These are phyloP conservation scores for Micronycteris hirsuta DNA, from an alignment of 2,113 vertebrate genomes.

Conservation along the genomic window DNA sequence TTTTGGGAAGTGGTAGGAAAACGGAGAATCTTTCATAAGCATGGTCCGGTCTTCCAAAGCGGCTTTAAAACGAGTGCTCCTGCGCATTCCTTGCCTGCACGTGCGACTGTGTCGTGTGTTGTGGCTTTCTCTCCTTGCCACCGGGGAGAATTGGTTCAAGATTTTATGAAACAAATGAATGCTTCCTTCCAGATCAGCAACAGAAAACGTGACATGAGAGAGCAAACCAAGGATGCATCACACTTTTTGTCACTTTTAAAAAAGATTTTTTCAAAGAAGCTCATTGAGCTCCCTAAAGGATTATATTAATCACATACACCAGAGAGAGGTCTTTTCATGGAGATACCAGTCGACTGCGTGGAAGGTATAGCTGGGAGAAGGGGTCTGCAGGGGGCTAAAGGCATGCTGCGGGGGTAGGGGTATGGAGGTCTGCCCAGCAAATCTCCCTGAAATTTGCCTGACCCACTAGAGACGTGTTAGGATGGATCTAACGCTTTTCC, in stretches of 20 bases:
- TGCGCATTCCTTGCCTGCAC: background rate
- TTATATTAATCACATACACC: background rate
- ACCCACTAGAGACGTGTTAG: background rate
- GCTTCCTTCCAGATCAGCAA: background rate
- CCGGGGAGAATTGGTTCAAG: background rate
- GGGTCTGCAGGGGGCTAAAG: background rate
- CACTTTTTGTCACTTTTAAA: background rate
- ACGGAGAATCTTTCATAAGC: background rate
- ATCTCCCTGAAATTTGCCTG: background rate
- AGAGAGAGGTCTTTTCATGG: background rate
- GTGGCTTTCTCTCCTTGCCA: background rate
- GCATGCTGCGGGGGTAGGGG: background rate
- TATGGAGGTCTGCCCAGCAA: background rate
- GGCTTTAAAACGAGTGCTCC: background rate
- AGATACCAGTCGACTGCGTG: background rate
- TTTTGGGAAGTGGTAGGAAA: background rate
- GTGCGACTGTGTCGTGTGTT: background rate
- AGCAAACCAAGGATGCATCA: background rate
- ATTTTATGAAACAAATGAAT: background rate
- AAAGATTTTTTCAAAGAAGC: background rate
- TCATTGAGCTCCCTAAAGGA: background rate
- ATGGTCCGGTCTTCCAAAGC: background rate
- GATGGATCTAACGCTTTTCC: background rate
- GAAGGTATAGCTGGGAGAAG: background rate
- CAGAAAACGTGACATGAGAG: background rate